Conservation (phyloP, 2,888 invertebrate genomes). For the Tinea semifulvella region DNA sequence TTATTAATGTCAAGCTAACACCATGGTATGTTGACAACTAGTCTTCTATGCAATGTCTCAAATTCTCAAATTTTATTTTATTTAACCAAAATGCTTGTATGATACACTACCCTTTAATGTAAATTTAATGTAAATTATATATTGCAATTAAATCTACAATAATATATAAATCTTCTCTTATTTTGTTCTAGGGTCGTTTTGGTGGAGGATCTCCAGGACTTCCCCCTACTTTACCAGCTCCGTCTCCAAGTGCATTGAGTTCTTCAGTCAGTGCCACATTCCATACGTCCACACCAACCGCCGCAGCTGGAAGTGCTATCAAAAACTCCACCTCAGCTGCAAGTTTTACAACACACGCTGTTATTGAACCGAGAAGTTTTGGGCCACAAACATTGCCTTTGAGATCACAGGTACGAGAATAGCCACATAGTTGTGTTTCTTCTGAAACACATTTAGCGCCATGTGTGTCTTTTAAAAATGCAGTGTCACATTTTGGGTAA, state of each 20-base stretch:
- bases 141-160: slow-evolving; percentile 15
- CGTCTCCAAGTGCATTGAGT: slow-evolving; percentile 70
- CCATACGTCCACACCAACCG: slow-evolving; percentile 48
- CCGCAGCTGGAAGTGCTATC: slow-evolving; percentile 43
- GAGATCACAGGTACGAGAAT: slow-evolving; percentile 50
- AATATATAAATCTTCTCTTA: too few species aligned
- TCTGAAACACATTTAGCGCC: too few species aligned
- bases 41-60: too few species aligned
- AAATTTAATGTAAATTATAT: slow-evolving; percentile 6
- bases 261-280: slow-evolving; percentile 73
- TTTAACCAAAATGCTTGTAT: too few species aligned
- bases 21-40: too few species aligned
- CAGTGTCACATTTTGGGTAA: too few species aligned
- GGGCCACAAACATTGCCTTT: slow-evolving; percentile 59
- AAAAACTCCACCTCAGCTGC: slow-evolving; percentile 69
- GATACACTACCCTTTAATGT: slow-evolving; percentile 34
- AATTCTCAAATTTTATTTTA: too few species aligned
- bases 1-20: too few species aligned
- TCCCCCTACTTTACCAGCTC: slow-evolving; percentile 78
- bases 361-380: slow-evolving; percentile 55
- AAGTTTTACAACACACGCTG: slow-evolving; percentile 62
- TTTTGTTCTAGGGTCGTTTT: slow-evolving; percentile 41
- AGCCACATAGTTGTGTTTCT: too few species aligned
- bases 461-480: too few species aligned
- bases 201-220: slow-evolving; percentile 68